A percentile compares a stretch with the other conserved stretches of the same genome.
These are phyloP conservation scores for Molanna angustata DNA, from an alignment of 2,888 invertebrate species.

Conservation along the genomic window DNA sequence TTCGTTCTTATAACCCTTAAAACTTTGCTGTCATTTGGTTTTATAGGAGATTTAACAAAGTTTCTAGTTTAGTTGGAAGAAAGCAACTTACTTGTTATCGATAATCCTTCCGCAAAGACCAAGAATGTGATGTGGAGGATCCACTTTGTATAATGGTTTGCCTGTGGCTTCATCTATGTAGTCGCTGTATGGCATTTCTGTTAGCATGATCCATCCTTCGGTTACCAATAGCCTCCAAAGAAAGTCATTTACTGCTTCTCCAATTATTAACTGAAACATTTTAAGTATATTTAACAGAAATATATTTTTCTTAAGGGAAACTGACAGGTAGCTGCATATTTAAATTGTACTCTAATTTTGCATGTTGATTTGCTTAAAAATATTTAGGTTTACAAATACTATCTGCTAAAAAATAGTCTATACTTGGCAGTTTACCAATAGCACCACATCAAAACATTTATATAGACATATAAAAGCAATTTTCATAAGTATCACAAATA, in stretches of 20 bases:
- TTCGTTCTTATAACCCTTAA: no score
- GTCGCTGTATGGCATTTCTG: slow-evolving; percentile 29
- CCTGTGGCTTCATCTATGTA: slow-evolving; percentile 30
- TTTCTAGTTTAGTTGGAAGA: neutral
- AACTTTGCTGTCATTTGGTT: no score
- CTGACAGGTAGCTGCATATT: neutral
- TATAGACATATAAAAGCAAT: no score
- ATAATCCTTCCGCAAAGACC: slow-evolving; percentile 29
- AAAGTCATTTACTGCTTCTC: slow-evolving; percentile 31
- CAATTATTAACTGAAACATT: slow-evolving; percentile 23
- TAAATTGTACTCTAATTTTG: neutral
- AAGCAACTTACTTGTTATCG: slow-evolving; percentile 26
- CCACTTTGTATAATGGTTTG: slow-evolving; percentile 27
- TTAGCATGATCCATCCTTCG: slow-evolving; percentile 30
- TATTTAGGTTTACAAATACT: no score
- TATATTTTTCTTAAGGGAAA: neutral
- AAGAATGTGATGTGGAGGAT: slow-evolving; percentile 31
- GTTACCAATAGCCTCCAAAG: slow-evolving; percentile 24
- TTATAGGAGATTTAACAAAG: no score
- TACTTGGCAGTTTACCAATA: no score
- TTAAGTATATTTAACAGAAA: neutral
- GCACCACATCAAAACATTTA: no score
- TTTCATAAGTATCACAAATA: no score
- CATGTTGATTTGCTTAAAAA: neutral
- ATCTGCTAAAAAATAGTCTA: no score